Conservation (phyloP, 2,888 invertebrate species). For the Tuberolachnus salignus region DNA sequence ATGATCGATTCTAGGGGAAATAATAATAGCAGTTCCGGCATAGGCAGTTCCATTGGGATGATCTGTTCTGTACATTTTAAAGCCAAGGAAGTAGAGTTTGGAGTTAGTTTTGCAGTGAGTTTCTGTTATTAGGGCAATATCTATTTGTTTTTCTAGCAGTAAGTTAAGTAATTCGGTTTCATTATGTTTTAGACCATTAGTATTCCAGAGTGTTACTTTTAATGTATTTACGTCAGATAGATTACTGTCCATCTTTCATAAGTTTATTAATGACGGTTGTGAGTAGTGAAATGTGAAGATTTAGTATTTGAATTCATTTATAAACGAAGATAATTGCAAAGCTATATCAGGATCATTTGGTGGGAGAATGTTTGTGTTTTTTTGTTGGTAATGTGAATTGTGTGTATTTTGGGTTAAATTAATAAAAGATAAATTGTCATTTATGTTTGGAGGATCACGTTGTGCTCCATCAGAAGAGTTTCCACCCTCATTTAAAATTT, state of each 20-base stretch:
- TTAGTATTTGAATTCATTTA: constrained; percentile 1
- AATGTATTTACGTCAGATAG: background rate
- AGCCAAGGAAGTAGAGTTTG: no score
- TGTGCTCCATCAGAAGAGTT: background rate
- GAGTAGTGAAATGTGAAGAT: background rate
- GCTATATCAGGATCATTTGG: background rate
- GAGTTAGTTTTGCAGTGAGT: no score
- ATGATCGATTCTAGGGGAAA: no score
- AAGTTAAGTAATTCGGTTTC: background rate
- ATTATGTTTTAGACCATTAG: background rate
- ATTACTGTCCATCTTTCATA: constrained; percentile 2
- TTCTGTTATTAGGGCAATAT: no score
- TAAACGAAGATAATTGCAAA: background rate
- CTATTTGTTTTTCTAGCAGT: no score
- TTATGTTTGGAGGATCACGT: background rate
- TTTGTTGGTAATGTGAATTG: background rate
- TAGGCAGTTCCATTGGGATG: no score
- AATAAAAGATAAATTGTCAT: background rate
- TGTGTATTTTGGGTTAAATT: background rate
- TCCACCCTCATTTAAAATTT: background rate
- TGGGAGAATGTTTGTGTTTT: background rate
- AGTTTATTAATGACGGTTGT: background rate
- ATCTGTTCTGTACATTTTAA: no score
- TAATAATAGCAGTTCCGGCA: no score
- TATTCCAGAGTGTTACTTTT: background rate